Base-by-base conservation (phyloP, 2,797 vertebrate genomes). In the Sphenodon punctatus region DNA sequence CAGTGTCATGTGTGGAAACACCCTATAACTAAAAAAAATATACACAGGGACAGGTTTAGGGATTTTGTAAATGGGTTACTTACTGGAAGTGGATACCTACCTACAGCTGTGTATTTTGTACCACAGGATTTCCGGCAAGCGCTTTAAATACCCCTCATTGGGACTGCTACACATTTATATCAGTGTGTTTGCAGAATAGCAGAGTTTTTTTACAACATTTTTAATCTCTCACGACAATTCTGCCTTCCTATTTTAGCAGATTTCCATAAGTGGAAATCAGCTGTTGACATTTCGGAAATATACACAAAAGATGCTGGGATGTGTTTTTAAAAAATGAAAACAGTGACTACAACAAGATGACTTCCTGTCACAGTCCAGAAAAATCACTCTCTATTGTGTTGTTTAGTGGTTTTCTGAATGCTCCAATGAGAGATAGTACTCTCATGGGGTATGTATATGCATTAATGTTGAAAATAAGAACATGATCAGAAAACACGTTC, bases 351-450 rank as follows among this genome's bases (percentile, higher is more conserved):
- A 23, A 27, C 27, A 53, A 4, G 2, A n/a, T 4, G 2, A 38
- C 4, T 63, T 32, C 49, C 36, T 79, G n/a, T 48, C 36, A 49
- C 48, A 66, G 9, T 2, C 27, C n/a, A 49, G 32, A 55, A 77
- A 79, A 58, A 41, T n/a, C 25, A 4, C 15, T n/a, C 36, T 64
- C 30, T 15, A 5, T 56, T 32, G 56, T 0, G 0, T 8, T 2
- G 34, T 64, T 3, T 43, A 0, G 17, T 10, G 8, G 8, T 30
- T 73, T 77, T n/a, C 22, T 71, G 27, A 17, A 14, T 0, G 0
- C 5, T 19, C 42, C 0, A 23, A 49, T 51, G 39, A 5, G 46
- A 41, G 41, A 23, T 0, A 23, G 22, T 7, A 23, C 17, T 22
- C 14, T 12, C 0, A 14, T 0, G 38, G 19, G 3, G 20, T 46